Conservation (phyloP, 2,113 vertebrate genomes). For the Siniperca knerii region DNA sequence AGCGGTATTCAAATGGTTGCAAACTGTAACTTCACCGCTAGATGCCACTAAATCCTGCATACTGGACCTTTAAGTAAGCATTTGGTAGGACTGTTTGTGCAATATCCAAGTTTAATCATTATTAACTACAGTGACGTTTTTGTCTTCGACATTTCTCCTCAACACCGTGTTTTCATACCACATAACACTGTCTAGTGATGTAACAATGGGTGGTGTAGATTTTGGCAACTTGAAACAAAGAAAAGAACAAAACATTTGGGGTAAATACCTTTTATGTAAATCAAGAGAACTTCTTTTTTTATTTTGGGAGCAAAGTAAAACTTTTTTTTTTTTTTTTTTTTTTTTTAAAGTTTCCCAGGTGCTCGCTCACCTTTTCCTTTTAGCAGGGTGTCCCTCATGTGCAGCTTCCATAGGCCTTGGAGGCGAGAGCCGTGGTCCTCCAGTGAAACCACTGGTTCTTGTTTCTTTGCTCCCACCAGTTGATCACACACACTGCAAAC, state of each 20-base stretch:
- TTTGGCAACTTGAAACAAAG: not conserved
- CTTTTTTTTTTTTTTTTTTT: not conserved
- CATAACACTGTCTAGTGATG: too few relatives aligned
- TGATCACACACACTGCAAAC: constrained; percentile 9
- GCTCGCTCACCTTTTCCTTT: constrained; percentile 66
- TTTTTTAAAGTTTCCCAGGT: not conserved
- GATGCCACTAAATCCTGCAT: too few relatives aligned
- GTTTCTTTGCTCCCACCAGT: constrained; percentile 11
- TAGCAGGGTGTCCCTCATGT: constrained; percentile 64
- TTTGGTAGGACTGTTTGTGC: too few relatives aligned
- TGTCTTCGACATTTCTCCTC: too few relatives aligned
- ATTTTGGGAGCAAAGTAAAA: not conserved
- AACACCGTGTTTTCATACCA: too few relatives aligned
- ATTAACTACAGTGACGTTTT: too few relatives aligned
- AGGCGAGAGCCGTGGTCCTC: constrained; percentile 44
- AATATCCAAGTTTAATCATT: too few relatives aligned
- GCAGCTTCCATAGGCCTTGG: constrained; percentile 68
- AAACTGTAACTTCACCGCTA: too few relatives aligned
- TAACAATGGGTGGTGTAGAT: too few relatives aligned
- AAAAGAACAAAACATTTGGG: not conserved
- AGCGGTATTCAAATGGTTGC: too few relatives aligned
- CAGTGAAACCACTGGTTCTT: not conserved
- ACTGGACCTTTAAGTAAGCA: too few relatives aligned
- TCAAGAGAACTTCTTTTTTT: not conserved
- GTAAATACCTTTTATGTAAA: too few relatives aligned